Percentiles rank a stretch among this genome's conserved stretches.
Conservation (phyloP, 1,140 invertebrate species). For the Apis dorsata region DNA sequence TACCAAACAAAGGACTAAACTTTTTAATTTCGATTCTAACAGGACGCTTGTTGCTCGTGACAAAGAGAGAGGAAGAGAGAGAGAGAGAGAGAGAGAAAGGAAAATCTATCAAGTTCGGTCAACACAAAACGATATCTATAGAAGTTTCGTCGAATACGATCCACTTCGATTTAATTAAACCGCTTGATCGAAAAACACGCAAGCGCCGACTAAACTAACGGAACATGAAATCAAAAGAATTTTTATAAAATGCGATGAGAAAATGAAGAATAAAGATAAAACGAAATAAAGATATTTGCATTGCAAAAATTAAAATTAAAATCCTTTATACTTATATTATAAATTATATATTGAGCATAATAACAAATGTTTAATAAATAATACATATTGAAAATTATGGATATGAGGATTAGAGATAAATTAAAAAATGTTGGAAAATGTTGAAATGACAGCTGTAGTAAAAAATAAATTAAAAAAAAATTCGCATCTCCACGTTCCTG, state of each 20-base stretch:
- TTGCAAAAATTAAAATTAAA: background rate
- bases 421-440: no score
- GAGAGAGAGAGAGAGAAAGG: background rate
- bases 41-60: background rate
- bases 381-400: no score
- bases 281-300: background rate
- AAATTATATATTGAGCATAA: background rate
- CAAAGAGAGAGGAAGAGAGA: background rate
- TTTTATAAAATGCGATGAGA: background rate
- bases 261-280: background rate
- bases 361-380: no score
- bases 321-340: no score
- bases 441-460: no score
- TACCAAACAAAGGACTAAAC: background rate
- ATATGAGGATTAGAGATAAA: no score
- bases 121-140: background rate
- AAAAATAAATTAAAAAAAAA: no score
- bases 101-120: background rate
- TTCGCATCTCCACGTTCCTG: no score
- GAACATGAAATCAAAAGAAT: background rate
- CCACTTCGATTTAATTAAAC: conserved; percentile 32
- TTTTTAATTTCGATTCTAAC: background rate
- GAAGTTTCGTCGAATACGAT: background rate
- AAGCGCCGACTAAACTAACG: background rate
- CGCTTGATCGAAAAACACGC: background rate